Conservation (phyloP, 2,113 vertebrate species). For the Pelusios castaneus region DNA sequence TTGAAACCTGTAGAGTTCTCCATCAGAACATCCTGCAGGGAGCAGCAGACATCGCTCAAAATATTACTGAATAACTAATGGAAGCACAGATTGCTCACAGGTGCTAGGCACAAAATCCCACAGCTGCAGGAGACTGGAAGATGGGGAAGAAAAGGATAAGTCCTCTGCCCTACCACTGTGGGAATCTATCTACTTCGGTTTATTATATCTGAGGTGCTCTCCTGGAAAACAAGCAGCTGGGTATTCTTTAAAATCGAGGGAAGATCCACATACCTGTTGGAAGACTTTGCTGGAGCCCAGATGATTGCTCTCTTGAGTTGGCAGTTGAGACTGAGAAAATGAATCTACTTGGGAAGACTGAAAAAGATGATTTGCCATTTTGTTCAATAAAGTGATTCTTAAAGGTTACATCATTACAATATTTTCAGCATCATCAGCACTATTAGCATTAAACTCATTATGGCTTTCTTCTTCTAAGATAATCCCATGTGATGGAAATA, state of each 20-base stretch:
- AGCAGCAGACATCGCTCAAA: background rate
- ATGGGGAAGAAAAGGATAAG: background rate
- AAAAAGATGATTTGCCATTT: background rate
- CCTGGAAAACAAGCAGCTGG: background rate
- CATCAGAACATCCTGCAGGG: background rate
- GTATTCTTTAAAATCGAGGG: background rate
- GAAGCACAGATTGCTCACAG: background rate
- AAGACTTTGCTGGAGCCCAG: conserved; percentile 80
- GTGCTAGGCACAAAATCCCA: background rate
- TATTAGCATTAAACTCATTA: background rate
- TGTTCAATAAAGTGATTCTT: background rate
- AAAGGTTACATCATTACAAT: background rate
- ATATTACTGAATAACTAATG: background rate
- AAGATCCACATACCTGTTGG: conserved; percentile 75
- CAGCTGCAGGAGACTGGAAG: background rate
- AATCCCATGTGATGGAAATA: background rate
- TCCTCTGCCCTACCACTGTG: background rate
- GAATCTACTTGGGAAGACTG: conserved; percentile 82
- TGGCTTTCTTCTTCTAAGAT: background rate
- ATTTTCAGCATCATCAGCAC: background rate
- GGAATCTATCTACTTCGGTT: background rate
- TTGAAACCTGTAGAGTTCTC: background rate
- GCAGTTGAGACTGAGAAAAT: conserved; percentile 81
- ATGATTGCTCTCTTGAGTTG: conserved; percentile 72
- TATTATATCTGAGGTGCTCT: accelerated